Evolutionary conservation across 2,888 invertebrate genomes (phyloP), one percentile per base, ranked within the genome.

Genomic region (Mesorhabditis sp.): DNA sequence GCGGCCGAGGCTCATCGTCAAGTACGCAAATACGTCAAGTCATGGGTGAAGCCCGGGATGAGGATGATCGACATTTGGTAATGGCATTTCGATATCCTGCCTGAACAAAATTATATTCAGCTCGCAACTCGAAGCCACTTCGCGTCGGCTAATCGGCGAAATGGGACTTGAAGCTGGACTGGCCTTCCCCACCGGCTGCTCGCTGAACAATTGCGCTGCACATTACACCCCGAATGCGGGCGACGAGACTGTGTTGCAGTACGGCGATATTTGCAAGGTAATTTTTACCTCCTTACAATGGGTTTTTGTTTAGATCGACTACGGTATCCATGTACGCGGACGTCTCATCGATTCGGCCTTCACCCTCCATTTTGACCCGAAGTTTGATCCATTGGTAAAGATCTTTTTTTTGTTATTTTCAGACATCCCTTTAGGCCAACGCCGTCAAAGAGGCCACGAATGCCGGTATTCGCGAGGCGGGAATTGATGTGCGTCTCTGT

Each of bases 141-240:
- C 95, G 4, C 90, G 98, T 44, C 91, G 91, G 82, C 88, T 97
- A 73, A 97, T 98, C 80, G 92, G 91, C 42, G 98, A 98, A 87
- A 92, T 95, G 85, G 96, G 95, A 1, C 88, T 98, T 5, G 92
- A 95, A 81, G 94, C 97, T 3, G 98, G 90, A 15, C 82, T 89
- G 66, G 89, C 89, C 4, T 98, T 98, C 87, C 98, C 98, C 0
- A 97, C 96, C 0, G 97, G 97, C 0, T 96, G 96, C 86, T 96
- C 95, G n/a, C 90, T 96, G 50, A 98, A 99, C 88, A 93, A 98
- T 87, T 97, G 96, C 86, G 98, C 98, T 69, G 98, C 98, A 67
- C 98, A 98, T 88, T 98, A 99, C 86, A 99, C 98, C 13, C 98
- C 98, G 4, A 99, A 99, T 87, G 94, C 95, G 68, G 98, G 95